Evolutionary conservation across 2,888 invertebrate species (phyloP), one percentile per base, ranked within the genome.

Genomic region (Xanthia icteritia): DNA sequence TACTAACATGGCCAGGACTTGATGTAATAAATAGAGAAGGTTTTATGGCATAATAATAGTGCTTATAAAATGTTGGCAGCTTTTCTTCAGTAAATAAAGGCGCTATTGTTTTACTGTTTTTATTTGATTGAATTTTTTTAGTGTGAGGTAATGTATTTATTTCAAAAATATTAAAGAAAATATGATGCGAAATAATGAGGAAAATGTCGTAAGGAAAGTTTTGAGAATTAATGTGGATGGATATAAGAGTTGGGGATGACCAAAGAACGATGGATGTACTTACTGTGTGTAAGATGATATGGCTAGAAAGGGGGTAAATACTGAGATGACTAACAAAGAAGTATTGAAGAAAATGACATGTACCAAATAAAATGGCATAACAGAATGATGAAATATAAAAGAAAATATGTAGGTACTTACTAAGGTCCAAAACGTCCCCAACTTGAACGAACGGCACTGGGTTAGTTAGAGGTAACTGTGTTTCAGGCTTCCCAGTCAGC

Each of bases 381-480:
- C 54, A 54, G 23, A 54, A 23, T 54, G 23, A 23, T 54, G 11
- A 23, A n/a, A 11, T 54, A 54, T 11, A 13, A 23, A 51, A 23
- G 23, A 51, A 23, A 23, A 51, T 51, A 51, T 51, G 20, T 42
- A 42, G 9, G 42, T 61, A 96, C 97, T 97, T 97, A 99, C 99
- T 99, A 91, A 99, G 97, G 97, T 99, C 99, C 91, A 99, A 97
- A 81, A 99, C 98, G 94, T 99, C 99, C 86, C 99, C 99, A 84
- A 99, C 98, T 97, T 99, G 98, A 72, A 99, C 99, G 92, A 99
- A 98, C 82, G 98, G 98, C 82, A 98, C 97, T 1, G 98, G 98
- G 92, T 99, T 99, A 2, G 99, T 98, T 69, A 99, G 95, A 0
- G 99, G 99, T 90, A 99, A 96, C 91, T 99, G 98, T 0, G 97